A percentile compares a stretch with the other conserved stretches of the same genome.
phyloP scores from a whole-genome alignment of 2,797 vertebrate genomes.

The Hydrolagus colliei region DNA sequence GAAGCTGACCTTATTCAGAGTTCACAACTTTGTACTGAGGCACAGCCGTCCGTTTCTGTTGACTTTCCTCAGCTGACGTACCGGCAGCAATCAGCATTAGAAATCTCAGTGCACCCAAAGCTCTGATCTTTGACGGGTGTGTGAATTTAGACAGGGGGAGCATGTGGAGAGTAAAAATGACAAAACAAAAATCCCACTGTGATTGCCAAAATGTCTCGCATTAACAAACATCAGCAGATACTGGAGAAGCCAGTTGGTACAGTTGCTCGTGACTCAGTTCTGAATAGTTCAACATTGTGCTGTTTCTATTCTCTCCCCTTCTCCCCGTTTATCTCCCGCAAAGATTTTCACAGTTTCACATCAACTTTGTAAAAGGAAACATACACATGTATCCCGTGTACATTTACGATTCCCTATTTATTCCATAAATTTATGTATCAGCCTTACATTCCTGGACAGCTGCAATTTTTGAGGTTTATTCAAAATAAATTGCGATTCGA shows the following conservation, averaged over 20 bases:
- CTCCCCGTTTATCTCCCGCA: no score
- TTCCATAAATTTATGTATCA: no score
- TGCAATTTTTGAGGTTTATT: no score
- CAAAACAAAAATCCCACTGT: slow-evolving; percentile 12
- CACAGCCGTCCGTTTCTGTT: background rate
- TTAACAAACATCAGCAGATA: background rate
- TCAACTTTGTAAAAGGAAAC: no score
- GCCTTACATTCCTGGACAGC: no score
- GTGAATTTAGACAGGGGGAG: background rate
- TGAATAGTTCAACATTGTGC: background rate
- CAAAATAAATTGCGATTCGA: no score
- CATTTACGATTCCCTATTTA: no score
- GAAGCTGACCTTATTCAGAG: slow-evolving; percentile 12
- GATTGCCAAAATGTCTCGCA: background rate
- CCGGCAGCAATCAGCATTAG: background rate
- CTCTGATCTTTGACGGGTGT: background rate
- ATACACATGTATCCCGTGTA: no score
- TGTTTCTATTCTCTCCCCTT: no score
- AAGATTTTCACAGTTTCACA: no score
- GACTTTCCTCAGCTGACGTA: slow-evolving; percentile 3
- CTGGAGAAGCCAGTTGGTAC: no score
- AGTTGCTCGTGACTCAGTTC: background rate
- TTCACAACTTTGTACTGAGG: slow-evolving; percentile 36
- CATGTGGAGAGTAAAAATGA: slow-evolving; percentile 4
- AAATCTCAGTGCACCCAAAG: background rate